phyloP scores from a whole-genome alignment of 1,140 invertebrate species.

The Aphidius gifuensis region DNA sequence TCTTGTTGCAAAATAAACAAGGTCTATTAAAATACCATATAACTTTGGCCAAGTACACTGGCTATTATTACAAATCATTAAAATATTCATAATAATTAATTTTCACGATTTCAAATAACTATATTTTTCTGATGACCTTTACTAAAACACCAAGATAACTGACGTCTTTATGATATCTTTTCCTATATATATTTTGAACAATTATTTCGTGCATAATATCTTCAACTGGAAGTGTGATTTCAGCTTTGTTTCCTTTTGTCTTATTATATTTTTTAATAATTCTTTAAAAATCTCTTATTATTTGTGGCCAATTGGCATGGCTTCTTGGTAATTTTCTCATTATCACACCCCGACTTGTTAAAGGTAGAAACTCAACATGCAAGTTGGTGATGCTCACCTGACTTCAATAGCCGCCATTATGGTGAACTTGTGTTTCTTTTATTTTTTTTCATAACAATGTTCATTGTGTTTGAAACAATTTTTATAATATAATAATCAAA shows the following conservation, averaged over 20 bases:
- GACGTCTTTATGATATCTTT: too few species aligned
- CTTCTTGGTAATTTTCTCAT: slow-evolving; percentile 33
- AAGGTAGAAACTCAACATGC: background rate
- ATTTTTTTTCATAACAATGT: background rate
- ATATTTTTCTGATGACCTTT: too few species aligned
- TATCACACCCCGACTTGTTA: slow-evolving; percentile 31
- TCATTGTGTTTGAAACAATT: background rate
- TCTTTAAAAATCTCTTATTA: background rate
- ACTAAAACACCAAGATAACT: too few species aligned
- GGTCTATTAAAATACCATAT: too few species aligned
- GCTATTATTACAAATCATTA: too few species aligned
- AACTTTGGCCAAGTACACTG: too few species aligned
- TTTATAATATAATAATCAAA: too few species aligned
- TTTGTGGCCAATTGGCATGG: background rate
- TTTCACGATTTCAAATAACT: background rate
- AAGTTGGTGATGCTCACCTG: background rate
- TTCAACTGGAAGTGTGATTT: background rate
- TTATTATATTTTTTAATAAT: background rate
- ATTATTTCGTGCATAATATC: too few species aligned
- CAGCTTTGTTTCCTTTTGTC: background rate
- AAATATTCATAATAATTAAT: too few species aligned
- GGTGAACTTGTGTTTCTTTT: background rate
- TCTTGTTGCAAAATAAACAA: too few species aligned
- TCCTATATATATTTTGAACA: too few species aligned
- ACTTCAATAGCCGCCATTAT: background rate